Evolutionary conservation across 37 sponge, comb jelly and placozoan species (phyloP), one percentile per base, ranked within the genome.

Genomic region (Petrosia ficiformis): DNA sequence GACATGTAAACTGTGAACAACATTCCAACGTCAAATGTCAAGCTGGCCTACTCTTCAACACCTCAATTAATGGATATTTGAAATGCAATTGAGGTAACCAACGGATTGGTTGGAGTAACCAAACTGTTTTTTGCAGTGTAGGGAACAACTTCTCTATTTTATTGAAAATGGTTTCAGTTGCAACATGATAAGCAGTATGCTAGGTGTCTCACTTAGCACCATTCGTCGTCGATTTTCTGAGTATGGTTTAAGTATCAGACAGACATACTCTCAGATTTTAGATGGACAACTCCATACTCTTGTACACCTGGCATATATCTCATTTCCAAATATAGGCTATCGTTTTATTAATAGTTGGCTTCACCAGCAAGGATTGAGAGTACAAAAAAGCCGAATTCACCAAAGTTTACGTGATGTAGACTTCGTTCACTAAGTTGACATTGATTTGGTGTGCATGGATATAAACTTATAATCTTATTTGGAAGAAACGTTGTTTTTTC

Each of bases 81-180:
- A n/a, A n/a, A n/a, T n/a, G n/a, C n/a, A n/a, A n/a, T n/a, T n/a
- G n/a, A n/a, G n/a, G n/a, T n/a, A n/a, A n/a, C n/a, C n/a, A n/a
- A n/a, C n/a, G n/a, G n/a, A n/a, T n/a, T n/a, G n/a, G n/a, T n/a
- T n/a, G n/a, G n/a, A n/a, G n/a, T n/a, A n/a, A n/a, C n/a, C n/a
- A n/a, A n/a, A n/a, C n/a, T n/a, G n/a, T n/a, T n/a, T n/a, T n/a
- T n/a, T n/a, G n/a, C n/a, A n/a, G n/a, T n/a, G n/a, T n/a, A n/a
- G 29, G 39, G 70, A 68, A 36, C 70, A 68, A 30, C 70, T 68
- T 11, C 30, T 36, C 10, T 68, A 68, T 68, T 29, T 68, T 14
- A 28, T 68, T 16, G 37, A 29, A 14, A 39, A 28, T 36, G 70
- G 70, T 24, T 68, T 68, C 24, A 14, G 5, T 39, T 24, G 24